Evolutionary conservation across 2,888 invertebrate genomes (phyloP).

Genomic region (Luperina testacea): DNA sequence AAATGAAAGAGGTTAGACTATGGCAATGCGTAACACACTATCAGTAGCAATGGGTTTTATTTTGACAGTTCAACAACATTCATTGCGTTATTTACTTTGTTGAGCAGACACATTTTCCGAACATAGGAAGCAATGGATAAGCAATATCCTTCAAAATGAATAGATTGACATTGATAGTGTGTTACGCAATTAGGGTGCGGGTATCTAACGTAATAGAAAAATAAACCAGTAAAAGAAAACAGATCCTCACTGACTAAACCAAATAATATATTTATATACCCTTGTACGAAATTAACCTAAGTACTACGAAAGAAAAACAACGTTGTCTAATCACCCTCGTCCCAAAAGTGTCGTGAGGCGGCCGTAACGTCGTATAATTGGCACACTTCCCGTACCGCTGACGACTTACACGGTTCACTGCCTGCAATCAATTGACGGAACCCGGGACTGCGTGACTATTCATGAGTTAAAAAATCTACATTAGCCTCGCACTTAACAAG

Average conservation of each 20-base stretch:
- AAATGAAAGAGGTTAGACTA: background rate
- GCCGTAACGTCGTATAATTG: slow-evolving; percentile 75
- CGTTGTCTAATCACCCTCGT: slow-evolving; percentile 65
- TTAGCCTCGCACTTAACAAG: slow-evolving; percentile 56
- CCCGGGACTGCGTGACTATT: slow-evolving; percentile 67
- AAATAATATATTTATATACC: slow-evolving; percentile 13
- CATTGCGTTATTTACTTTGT: no score
- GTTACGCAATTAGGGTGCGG: background rate
- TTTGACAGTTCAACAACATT: background rate
- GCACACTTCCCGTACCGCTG: slow-evolving; percentile 75
- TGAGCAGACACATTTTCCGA: background rate
- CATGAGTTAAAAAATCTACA: slow-evolving; percentile 64
- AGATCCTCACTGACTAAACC: background rate
- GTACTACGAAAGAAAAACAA: slow-evolving; percentile 55
- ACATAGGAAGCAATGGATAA: background rate
- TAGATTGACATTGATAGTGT: background rate
- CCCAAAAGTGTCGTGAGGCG: slow-evolving; percentile 68
- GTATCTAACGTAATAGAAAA: background rate
- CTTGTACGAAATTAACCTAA: slow-evolving; percentile 26
- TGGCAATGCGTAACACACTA: background rate
- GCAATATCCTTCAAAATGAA: background rate
- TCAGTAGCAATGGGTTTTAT: no score
- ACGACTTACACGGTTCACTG: slow-evolving; percentile 72
- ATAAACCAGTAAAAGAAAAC: background rate
- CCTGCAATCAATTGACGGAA: slow-evolving; percentile 68